Base-by-base conservation (phyloP, 2,888 invertebrate species). In the Synanthedon tipuliformis region DNA sequence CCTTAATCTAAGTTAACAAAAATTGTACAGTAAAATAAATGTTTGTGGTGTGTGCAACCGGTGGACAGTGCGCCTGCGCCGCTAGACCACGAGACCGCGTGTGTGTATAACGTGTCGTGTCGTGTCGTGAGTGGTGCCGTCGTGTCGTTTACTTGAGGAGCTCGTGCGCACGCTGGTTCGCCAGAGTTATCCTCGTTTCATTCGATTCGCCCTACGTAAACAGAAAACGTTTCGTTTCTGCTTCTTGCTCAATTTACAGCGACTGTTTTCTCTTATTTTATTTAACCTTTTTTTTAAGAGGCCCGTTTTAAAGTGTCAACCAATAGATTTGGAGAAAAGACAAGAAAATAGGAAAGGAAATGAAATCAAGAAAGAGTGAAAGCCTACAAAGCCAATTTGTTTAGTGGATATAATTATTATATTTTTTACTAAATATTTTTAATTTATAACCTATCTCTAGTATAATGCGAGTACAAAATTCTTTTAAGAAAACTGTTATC, bases 81-180 rank as follows among this genome's bases (percentile, higher is more conserved):
- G 34, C 34, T 34, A 34, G 34, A 73, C 81, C 82, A 82, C 82
- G 84, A 83, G 84, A 81, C 81, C 61, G 70, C 57, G 56, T 74
- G 72, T 72, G 66, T 70, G 68, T 68, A 59, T 18, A 3, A 23
- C 23, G 23, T 23, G 23, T 23, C 23, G 64, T 62, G 66, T 57
- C 54, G 58, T 61, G 60, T 65, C 58, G 63, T 54, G 59, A 62
- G 68, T 66, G 73, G 73, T 66, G 69, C 72, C 76, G 68, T 75
- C 78, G 71, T 78, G 78, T 59, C 70, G 80, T 89, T 91, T 94
- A 94, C 92, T 96, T 96, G 88, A 97, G 93, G 78, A 98, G 93
- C 89, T 97, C 97, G 89, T 96, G 95, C 78, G 98, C 97, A 75
- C 97, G 93, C 89, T 97, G 95, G 89, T 98, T 98, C 78, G 98